Percentiles rank a stretch among this genome's conserved stretches.
Conservation (phyloP, 1,140 invertebrate genomes). For the Drosophila lini region DNA sequence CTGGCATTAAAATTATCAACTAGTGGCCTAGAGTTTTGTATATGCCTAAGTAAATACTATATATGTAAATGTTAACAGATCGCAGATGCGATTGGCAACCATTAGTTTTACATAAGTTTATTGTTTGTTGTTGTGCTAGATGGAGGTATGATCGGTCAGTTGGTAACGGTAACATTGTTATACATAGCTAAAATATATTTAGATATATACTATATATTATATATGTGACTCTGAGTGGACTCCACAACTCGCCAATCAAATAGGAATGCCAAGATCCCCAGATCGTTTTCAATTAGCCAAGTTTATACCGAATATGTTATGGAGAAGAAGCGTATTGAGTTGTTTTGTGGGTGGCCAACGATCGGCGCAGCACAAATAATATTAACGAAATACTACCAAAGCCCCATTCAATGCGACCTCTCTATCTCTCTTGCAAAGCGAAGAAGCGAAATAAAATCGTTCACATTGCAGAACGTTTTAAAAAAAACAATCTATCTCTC, state of each 20-base stretch:
- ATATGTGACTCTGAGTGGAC: conserved; percentile 12
- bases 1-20: conserved; percentile 45
- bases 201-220: conserved; percentile 48
- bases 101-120: conserved; percentile 36
- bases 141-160: conserved; percentile 24
- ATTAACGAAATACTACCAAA: conserved; percentile 35
- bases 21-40: conserved; percentile 61
- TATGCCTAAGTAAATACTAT: conserved; percentile 32
- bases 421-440: conserved; percentile 3
- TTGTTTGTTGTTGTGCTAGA: conserved; percentile 58
- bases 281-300: conserved; percentile 28
- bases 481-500: conserved; percentile 26
- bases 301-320: conserved; percentile 31
- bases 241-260: background rate
- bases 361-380: conserved; percentile 45
- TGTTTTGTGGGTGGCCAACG: conserved; percentile 16
- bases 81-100: conserved; percentile 23
- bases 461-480: conserved; percentile 64
- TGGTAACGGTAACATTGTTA: conserved; percentile 25
- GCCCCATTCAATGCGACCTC: conserved; percentile 32
- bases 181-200: conserved; percentile 55
- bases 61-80: conserved; percentile 49
- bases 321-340: conserved; percentile 1
- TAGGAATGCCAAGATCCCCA: background rate
- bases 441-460: conserved; percentile 65